Evolutionary conservation across 2,888 invertebrate species (phyloP).

Genomic region (Cremastobaeus sp.): DNA sequence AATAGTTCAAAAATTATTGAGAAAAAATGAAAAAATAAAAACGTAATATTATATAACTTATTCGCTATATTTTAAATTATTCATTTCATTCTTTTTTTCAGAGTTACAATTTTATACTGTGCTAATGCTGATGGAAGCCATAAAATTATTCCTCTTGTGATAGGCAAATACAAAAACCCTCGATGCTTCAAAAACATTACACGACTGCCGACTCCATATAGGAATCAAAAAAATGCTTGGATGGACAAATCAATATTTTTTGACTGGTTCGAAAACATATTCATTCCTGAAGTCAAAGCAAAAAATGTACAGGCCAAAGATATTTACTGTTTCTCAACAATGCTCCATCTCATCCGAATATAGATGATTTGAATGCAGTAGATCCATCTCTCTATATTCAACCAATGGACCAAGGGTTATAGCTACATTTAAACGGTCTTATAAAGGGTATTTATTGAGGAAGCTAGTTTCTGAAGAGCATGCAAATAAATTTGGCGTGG

Average conservation of each 20-base stretch:
- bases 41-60: not conserved
- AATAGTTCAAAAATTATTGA: not conserved
- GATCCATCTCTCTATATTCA: slow-evolving; percentile 2
- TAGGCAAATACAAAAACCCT: not conserved
- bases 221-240: slow-evolving; percentile 12
- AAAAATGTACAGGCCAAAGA: not conserved
- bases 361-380: not conserved
- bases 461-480: slow-evolving; percentile 4
- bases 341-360: slow-evolving; percentile 10
- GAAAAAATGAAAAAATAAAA: not conserved
- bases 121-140: slow-evolving; percentile 18
- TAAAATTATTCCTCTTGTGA: slow-evolving; percentile 16
- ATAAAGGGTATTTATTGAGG: not conserved
- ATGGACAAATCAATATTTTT: slow-evolving; percentile 15
- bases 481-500: not conserved
- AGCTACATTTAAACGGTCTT: slow-evolving; percentile 6
- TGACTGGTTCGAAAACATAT: slow-evolving; percentile 17
- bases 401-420: slow-evolving; percentile 12
- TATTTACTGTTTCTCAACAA: slow-evolving; percentile 22
- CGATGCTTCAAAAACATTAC: slow-evolving; percentile 18
- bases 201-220: slow-evolving; percentile 9
- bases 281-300: slow-evolving; percentile 13
- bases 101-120: slow-evolving; percentile 16
- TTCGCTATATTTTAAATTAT: not conserved
- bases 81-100: not conserved